These are phyloP conservation scores for Dinomys branickii DNA, from an alignment of 2,113 vertebrate genomes.

Conservation along the genomic window DNA sequence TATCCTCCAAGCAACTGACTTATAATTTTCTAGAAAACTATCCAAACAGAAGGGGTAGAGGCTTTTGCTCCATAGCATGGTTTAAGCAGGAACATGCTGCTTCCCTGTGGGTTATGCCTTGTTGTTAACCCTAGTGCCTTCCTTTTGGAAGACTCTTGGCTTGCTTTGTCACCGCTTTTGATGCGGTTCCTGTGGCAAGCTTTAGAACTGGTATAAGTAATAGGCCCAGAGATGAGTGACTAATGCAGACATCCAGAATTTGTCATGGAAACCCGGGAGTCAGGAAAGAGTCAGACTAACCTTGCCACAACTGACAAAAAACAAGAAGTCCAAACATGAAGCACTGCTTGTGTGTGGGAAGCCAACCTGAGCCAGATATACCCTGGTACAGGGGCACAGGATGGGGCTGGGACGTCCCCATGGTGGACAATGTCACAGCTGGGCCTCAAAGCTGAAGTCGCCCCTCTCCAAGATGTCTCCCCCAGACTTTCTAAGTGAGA, in stretches of 20 bases:
- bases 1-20: neutral
- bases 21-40: neutral
- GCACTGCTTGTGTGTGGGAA: neutral
- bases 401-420: accelerated
- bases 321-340: neutral
- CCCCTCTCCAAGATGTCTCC: neutral
- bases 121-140: neutral
- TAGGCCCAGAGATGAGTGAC: neutral
- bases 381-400: accelerated
- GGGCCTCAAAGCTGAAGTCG: neutral
- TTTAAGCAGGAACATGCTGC: neutral
- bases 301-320: neutral
- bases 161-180: neutral
- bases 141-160: neutral
- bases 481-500: neutral
- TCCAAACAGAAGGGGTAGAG: neutral
- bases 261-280: neutral
- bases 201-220: neutral
- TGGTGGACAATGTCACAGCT: neutral
- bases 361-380: neutral
- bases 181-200: neutral
- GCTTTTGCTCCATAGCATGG: neutral
- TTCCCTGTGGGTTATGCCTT: neutral
- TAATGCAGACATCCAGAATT: neutral
- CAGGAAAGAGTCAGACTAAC: neutral